These are phyloP conservation scores for Campopleginae sp. DNA, from an alignment of 2,888 invertebrate species.

Conservation along the genomic window DNA sequence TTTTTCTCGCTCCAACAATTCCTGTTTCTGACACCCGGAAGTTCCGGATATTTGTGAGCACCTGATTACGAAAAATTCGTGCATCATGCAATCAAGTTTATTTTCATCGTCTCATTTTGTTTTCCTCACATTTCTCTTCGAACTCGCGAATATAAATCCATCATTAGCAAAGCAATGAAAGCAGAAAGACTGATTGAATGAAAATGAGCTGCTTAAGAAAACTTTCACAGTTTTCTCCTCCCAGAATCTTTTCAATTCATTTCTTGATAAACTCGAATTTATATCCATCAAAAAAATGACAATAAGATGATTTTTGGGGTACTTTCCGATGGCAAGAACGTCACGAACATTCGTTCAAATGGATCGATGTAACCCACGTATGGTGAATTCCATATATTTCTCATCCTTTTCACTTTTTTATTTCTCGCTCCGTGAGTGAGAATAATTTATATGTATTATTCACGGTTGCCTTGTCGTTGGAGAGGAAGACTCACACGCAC, in stretches of 20 bases:
- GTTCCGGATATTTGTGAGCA: slow-evolving; percentile 6
- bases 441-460: slow-evolving; percentile 78
- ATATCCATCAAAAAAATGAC: neutral
- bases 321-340: slow-evolving; percentile 34
- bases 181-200: neutral
- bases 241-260: neutral
- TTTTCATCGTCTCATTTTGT: neutral
- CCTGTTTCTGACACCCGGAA: slow-evolving; percentile 50
- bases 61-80: slow-evolving; percentile 15
- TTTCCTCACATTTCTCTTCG: neutral
- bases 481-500: slow-evolving; percentile 64
- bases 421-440: slow-evolving; percentile 61
- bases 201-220: neutral
- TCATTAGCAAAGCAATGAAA: neutral
- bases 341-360: slow-evolving; percentile 42
- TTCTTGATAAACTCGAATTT: slow-evolving; percentile 3
- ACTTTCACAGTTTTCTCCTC: neutral
- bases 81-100: slow-evolving; percentile 15
- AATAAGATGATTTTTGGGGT: slow-evolving; percentile 23
- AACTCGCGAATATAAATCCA: neutral
- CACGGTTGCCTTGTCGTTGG: slow-evolving; percentile 76
- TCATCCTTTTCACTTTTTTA: slow-evolving; percentile 54
- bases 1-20: slow-evolving; percentile 24
- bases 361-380: slow-evolving; percentile 58
- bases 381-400: slow-evolving; percentile 54